Conservation (phyloP, 2,888 invertebrate species). For the Andrena fulva region DNA sequence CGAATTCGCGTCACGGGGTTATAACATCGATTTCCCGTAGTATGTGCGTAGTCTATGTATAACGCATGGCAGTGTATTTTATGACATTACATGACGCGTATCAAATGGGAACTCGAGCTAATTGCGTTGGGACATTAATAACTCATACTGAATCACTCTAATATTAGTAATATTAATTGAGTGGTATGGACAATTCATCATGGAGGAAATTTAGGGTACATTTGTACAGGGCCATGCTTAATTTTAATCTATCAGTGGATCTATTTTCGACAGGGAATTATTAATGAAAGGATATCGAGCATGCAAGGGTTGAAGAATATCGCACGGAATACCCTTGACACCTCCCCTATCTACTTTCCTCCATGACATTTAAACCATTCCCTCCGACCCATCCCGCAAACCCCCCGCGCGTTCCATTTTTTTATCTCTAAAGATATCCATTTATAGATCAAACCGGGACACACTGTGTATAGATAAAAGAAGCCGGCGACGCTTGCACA, state of each 20-base stretch:
- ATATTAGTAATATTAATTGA: too few species aligned
- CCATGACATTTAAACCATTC: background rate
- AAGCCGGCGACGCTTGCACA: background rate
- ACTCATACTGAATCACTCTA: too few species aligned
- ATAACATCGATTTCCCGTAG: too few species aligned
- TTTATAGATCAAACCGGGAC: conserved; percentile 16
- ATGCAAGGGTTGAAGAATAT: background rate
- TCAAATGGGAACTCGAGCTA: background rate
- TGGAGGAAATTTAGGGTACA: background rate
- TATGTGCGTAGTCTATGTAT: too few species aligned
- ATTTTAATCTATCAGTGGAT: background rate
- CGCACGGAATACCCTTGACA: background rate
- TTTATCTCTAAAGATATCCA: background rate
- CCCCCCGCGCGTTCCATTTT: background rate
- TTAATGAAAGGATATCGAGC: too few species aligned
- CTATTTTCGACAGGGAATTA: background rate
- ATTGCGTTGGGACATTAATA: background rate
- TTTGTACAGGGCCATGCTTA: too few species aligned
- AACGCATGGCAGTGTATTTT: too few species aligned
- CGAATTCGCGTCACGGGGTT: too few species aligned
- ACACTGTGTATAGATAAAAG: background rate
- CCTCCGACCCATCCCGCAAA: background rate
- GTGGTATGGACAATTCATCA: background rate
- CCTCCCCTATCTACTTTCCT: background rate
- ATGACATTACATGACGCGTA: background rate